Evolutionary conservation across 2,888 invertebrate genomes (phyloP).

Genomic region (Adelphocoris suturalis): DNA sequence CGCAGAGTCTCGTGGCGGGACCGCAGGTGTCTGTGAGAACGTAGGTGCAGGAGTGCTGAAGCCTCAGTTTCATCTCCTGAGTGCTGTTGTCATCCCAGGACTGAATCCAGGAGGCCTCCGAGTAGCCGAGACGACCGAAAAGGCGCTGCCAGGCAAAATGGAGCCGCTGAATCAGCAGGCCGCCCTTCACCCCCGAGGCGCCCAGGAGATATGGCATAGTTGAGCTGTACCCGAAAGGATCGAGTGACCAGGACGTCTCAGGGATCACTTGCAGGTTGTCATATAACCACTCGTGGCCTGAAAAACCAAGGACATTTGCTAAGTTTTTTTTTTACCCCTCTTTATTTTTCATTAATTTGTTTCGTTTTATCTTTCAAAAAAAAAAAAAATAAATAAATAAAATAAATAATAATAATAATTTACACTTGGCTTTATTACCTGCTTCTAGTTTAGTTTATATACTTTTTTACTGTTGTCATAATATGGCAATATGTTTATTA

Average conservation of each 20-base stretch:
- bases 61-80: conserved; percentile 58
- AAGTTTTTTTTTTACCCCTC: too few species aligned
- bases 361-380: too few species aligned
- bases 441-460: too few species aligned
- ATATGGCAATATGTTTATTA: too few species aligned
- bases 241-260: conserved; percentile 72
- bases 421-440: too few species aligned
- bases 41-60: conserved; percentile 71
- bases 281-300: conserved; percentile 74
- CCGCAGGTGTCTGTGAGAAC: conserved; percentile 71
- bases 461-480: too few species aligned
- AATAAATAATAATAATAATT: too few species aligned
- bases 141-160: conserved; percentile 73
- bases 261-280: conserved; percentile 65
- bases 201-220: conserved; percentile 71
- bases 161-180: conserved; percentile 72
- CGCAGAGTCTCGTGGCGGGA: conserved; percentile 55
- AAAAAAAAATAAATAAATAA: too few species aligned
- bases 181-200: conserved; percentile 63
- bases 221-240: conserved; percentile 73
- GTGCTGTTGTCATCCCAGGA: conserved; percentile 27
- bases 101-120: conserved; percentile 2
- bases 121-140: not conserved
- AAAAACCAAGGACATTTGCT: not conserved
- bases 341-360: too few species aligned